phyloP scores from a whole-genome alignment of 1,140 invertebrate genomes.

The Sycobia sp. region DNA sequence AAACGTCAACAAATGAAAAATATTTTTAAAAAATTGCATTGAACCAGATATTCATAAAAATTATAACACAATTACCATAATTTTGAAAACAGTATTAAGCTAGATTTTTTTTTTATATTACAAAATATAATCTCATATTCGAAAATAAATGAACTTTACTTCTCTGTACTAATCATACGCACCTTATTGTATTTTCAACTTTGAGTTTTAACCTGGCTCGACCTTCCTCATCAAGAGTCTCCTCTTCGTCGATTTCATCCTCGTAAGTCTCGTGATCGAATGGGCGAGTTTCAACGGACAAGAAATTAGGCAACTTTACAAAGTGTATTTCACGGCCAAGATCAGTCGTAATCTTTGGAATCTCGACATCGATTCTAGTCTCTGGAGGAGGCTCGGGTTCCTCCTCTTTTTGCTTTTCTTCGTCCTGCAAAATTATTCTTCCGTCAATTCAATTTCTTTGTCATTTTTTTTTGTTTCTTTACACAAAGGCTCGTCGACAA shows the following conservation, averaged over 20 bases:
- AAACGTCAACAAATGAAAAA: too few species aligned
- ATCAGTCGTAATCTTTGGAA: constrained; percentile 92
- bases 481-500: too few species aligned
- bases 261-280: constrained; percentile 96
- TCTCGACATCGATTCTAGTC: constrained; percentile 94
- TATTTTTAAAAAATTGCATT: too few species aligned
- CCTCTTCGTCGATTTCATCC: constrained; percentile 99
- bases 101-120: too few species aligned
- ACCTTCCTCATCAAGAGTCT: constrained; percentile 97
- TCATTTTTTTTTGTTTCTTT: too few species aligned
- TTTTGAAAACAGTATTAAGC: too few species aligned
- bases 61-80: too few species aligned
- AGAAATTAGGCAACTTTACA: constrained; percentile 92
- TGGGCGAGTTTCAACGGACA: constrained; percentile 89
- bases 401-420: constrained; percentile 72
- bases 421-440: constrained; percentile 53
- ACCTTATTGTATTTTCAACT: constrained; percentile 93
- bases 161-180: too few species aligned
- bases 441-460: too few species aligned
- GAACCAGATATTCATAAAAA: too few species aligned
- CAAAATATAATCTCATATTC: too few species aligned
- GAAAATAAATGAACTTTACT: too few species aligned
- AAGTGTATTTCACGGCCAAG: constrained; percentile 92
- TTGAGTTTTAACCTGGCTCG: constrained; percentile 88
- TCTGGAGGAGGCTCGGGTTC: constrained; percentile 83